A percentile compares a stretch with the other conserved stretches of the same genome.
Evolutionary conservation across 2,113 vertebrate species (phyloP).

Genomic region (Sporophila hypoxantha): DNA sequence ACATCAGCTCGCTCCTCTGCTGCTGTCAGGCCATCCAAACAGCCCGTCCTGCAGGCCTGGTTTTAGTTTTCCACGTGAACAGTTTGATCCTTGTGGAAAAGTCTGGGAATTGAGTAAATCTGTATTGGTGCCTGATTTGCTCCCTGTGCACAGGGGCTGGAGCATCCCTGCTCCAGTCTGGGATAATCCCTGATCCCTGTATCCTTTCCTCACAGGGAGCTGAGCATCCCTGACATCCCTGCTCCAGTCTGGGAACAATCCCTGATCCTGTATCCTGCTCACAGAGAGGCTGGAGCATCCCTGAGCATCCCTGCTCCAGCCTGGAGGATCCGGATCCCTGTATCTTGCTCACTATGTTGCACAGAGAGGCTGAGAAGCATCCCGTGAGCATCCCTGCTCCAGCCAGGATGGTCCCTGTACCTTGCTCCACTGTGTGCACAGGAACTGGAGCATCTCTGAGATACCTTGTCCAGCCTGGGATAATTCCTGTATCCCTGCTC

Average conservation of each 20-base stretch:
- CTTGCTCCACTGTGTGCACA: no score
- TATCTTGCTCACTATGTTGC: not conserved
- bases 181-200: not conserved
- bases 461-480: not conserved
- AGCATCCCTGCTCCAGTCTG: not conserved
- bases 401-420: not conserved
- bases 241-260: rapidly evolving
- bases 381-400: no score
- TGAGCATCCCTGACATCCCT: no score
- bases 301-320: not conserved
- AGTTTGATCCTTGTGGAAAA: not conserved
- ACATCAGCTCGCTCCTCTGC: not conserved
- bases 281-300: not conserved
- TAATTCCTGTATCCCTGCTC: not conserved
- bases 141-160: rapidly evolving
- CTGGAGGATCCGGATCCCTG: not conserved
- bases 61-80: rapidly evolving
- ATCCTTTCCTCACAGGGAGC: no score
- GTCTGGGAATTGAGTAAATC: not conserved
- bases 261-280: not conserved
- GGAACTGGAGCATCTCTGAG: not conserved
- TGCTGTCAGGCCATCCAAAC: rapidly evolving
- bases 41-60: rapidly evolving
- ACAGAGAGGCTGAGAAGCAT: not conserved
- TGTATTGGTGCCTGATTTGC: rapidly evolving